Evolutionary conservation across 2,797 vertebrate species (phyloP).

Genomic region (Propithecus deckenii): DNA sequence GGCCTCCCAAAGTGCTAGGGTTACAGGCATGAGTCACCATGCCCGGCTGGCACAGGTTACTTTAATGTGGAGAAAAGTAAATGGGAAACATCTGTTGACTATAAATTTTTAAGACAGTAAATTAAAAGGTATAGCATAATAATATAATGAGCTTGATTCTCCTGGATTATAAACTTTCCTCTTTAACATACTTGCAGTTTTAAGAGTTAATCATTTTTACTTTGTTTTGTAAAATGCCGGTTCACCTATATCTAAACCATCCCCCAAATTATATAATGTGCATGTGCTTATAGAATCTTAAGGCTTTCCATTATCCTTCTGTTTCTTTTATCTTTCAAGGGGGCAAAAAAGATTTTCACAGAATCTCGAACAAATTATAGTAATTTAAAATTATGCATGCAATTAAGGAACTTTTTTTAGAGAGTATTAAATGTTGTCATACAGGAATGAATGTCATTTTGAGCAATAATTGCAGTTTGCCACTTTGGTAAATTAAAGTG

Average conservation of each 20-base stretch:
- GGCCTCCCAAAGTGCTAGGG: neutral
- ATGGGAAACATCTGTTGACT: neutral
- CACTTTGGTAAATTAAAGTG: conserved; percentile 69
- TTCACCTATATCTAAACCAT: neutral
- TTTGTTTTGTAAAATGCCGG: conserved; percentile 8
- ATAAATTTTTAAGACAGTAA: conserved; percentile 11
- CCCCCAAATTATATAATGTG: neutral
- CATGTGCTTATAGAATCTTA: conserved; percentile 49
- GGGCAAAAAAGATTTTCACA: conserved; percentile 59
- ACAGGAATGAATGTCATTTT: conserved; percentile 76
- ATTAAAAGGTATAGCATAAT: neutral
- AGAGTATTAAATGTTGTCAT: conserved; percentile 78
- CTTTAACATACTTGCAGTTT: neutral
- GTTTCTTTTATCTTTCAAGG: conserved; percentile 63
- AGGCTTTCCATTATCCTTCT: conserved; percentile 55
- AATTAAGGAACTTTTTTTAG: conserved; percentile 76
- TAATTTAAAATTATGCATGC: conserved; percentile 79
- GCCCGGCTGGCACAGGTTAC: neutral
- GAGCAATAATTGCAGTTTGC: conserved; percentile 77
- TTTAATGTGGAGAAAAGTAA: conserved; percentile 6
- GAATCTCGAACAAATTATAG: conserved; percentile 77
- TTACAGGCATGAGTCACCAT: neutral
- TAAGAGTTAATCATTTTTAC: conserved; percentile 26
- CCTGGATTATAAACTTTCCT: neutral
- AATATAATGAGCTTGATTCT: neutral